These are phyloP conservation scores for Condylura cristata DNA, from an alignment of 2,113 vertebrate genomes.

Conservation along the genomic window DNA sequence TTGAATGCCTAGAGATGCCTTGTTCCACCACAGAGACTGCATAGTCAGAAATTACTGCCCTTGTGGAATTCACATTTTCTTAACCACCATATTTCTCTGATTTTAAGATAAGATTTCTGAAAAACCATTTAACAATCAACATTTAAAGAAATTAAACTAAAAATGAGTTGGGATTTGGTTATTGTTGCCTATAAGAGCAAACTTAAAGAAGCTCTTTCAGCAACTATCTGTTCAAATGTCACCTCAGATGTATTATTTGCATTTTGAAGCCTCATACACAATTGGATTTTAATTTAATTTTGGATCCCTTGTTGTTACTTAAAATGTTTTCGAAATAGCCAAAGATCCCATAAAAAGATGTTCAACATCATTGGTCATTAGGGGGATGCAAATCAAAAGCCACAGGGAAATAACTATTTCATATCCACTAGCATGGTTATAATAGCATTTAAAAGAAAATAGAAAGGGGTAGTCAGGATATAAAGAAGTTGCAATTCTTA, in stretches of 20 bases:
- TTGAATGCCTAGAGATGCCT: background rate
- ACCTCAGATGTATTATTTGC: conserved; percentile 11
- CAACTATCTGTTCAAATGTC: background rate
- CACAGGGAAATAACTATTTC: background rate
- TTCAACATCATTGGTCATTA: background rate
- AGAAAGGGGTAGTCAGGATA: background rate
- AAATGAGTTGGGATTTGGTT: background rate
- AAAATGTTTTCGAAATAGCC: background rate
- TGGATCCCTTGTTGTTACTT: background rate
- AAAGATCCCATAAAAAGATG: background rate
- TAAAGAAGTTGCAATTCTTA: background rate
- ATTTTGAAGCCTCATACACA: background rate
- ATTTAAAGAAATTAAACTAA: background rate
- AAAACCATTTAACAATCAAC: background rate
- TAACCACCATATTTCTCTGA: background rate
- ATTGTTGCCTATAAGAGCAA: background rate
- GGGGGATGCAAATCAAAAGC: background rate
- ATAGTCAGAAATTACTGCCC: background rate
- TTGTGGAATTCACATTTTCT: conserved; percentile 17
- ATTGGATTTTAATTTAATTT: conserved; percentile 48
- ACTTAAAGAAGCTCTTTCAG: background rate
- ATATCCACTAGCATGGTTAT: background rate
- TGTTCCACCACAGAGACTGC: background rate
- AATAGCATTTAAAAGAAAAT: background rate
- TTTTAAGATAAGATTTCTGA: conserved; percentile 45